Evolutionary conservation across 2,888 invertebrate genomes (phyloP), one percentile per base, ranked within the genome.

Genomic region (Pegoplata infirma): DNA sequence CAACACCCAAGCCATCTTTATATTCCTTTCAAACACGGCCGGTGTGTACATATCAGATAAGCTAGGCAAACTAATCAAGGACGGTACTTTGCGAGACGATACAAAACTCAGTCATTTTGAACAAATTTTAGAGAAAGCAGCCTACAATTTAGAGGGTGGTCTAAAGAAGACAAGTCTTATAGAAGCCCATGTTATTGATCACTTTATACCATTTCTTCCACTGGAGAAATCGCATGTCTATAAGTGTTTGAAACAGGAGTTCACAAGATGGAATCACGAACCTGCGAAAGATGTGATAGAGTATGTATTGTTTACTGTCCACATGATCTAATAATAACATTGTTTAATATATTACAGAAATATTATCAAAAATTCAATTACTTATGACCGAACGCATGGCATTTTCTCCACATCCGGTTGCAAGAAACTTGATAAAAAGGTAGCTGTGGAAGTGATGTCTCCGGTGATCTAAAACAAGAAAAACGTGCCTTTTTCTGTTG

Each of bases 11-110:
- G 91, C 94, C 5, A 93, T 97, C 66, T 98, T 97, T 87, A 92
- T 98, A 84, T 97, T 98, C 86, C 91, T 98, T 71, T 97, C 97
- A n/a, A 98, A 98, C 87, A 94, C 95, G 64, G 98, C 96, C n/a
- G 94, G 95, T 4, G 77, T 84, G 0, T 82, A 85, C 14, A 88
- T 90, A 47, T 83, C 87, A 0, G 83, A 85, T 7, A 83, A 84
- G 17, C 75, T 89, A 16, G 86, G 84, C 0, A 75, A 82, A 3
- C 67, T 89, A 0, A 86, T 92, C 68, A 91, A 91, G 36, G 89
- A 90, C 14, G 93, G 94, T 5, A 90, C 88, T 8, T 90, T 90
- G 49, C 91, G 96, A 61, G 92, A 92, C 82, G 90, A 93, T 14
- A 91, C 94, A 4, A 91, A 90, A 75, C 90, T 95, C 71, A 90